Percentiles rank a stretch among this genome's conserved stretches.
phyloP scores from a whole-genome alignment of 2,113 vertebrate species.

The Anolis carolinensis region DNA sequence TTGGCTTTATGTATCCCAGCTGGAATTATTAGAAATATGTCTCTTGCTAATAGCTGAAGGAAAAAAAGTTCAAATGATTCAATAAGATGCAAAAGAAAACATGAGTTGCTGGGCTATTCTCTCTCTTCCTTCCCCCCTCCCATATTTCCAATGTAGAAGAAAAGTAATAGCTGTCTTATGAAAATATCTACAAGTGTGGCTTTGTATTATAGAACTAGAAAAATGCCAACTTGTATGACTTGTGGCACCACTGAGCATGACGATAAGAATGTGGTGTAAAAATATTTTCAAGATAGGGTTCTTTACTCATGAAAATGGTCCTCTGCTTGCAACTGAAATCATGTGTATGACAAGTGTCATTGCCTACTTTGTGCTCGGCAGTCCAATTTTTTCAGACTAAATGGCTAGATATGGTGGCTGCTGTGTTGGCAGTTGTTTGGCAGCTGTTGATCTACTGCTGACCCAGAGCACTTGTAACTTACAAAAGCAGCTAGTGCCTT shows the following conservation, averaged over 20 bases:
- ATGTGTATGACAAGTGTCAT: neutral
- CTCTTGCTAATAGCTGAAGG: constrained; percentile 23
- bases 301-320: neutral
- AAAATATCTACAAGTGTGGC: neutral
- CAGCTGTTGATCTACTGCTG: neutral
- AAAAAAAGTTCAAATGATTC: constrained; percentile 33
- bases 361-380: neutral
- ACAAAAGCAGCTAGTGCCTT: too few species aligned
- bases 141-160: neutral
- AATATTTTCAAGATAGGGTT: neutral
- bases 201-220: neutral
- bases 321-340: neutral
- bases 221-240: neutral
- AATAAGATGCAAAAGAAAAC: constrained; percentile 52
- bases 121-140: too few species aligned
- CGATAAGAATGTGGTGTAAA: neutral
- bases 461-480: neutral
- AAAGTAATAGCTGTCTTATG: constrained; percentile 36
- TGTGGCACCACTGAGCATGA: neutral
- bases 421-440: neutral
- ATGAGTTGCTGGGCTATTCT: constrained; percentile 6
- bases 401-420: neutral
- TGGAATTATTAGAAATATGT: constrained; percentile 47
- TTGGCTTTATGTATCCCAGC: constrained; percentile 50
- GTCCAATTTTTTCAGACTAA: neutral